phyloP scores from a whole-genome alignment of 2,888 invertebrate species.

The Heliconius erato region DNA sequence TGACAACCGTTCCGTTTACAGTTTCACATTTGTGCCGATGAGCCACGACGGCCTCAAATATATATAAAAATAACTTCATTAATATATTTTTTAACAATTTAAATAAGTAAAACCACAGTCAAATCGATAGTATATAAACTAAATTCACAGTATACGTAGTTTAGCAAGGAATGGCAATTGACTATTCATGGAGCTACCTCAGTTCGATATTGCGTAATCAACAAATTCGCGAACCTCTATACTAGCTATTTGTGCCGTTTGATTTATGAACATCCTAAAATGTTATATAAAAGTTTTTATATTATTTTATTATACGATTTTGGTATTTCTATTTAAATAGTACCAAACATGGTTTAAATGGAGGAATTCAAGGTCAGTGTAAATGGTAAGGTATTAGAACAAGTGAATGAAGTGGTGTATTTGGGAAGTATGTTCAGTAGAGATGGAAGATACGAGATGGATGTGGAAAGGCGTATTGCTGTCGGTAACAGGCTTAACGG shows the following conservation, averaged over 20 bases:
- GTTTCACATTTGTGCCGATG: too few relatives aligned
- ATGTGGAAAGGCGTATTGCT: too few relatives aligned
- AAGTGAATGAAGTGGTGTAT: too few relatives aligned
- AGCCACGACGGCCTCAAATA: too few relatives aligned
- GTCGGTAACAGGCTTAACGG: too few relatives aligned
- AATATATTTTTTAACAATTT: background rate
- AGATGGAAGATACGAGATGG: too few relatives aligned
- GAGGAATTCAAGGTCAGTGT: too few relatives aligned
- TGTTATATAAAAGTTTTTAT: slow-evolving; percentile 11
- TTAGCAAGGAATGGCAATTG: slow-evolving; percentile 19
- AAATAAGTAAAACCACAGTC: background rate
- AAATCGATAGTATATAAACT: slow-evolving; percentile 3
- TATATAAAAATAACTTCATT: background rate
- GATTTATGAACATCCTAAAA: slow-evolving; percentile 16
- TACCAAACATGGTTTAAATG: too few relatives aligned
- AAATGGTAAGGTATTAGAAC: too few relatives aligned
- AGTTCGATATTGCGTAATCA: slow-evolving; percentile 33
- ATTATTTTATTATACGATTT: background rate
- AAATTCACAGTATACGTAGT: slow-evolving; percentile 19
- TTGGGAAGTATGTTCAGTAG: too few relatives aligned
- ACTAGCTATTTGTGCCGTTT: slow-evolving; percentile 16
- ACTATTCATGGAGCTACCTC: slow-evolving; percentile 33
- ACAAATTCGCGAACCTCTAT: slow-evolving; percentile 26
- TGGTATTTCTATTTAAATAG: background rate
- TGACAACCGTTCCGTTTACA: too few relatives aligned